Evolutionary conservation across 2,113 vertebrate species (phyloP), one percentile per base, ranked within the genome.

Genomic region (Hassar affinis): DNA sequence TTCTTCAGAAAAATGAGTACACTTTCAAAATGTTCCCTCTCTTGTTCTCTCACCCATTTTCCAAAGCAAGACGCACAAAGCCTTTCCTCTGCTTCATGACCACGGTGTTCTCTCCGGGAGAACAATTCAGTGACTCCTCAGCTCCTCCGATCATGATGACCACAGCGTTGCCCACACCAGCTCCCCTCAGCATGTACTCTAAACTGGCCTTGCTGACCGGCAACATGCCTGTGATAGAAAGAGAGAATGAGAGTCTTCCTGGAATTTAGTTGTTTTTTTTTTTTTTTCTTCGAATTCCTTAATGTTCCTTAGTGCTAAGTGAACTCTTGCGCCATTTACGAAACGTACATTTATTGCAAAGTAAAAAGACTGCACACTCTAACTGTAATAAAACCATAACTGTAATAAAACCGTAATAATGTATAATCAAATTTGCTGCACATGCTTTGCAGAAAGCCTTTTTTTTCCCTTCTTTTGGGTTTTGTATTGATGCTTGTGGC

Each of bases 91-190:
- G 86, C 66, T 5, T 91, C 81, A 96, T 90, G 0, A 90, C 84
- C 68, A 96, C 66, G 0, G 82, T 86, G 86, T 96, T 92, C 17
- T 90, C 49, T 62, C 94, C 94, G 0, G 94, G 93, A 35, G 84
- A 52, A 0, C 91, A 90, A 0, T 90, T 62, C 79, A 96, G 87
- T 11, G 95, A 92, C 89, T 96, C 94, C 0, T 93, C 92, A 17
- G 95, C 94, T 1, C 95, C 95, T 9, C 94, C 94, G 18, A 95
- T 90, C 9, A 95, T 42, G 12, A 97, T 96, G 86, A 93, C 91
- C 66, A 96, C 88, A 0, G 94, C 95, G 30, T 95, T 94, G 0
- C 95, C 95, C 5, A 89, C 89, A 0, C 94, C 95, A 0, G 51
- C 84, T 49, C 85, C 86, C 0, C 92, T 91, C 7, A 96, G 92